Evolutionary conservation across 1,140 invertebrate genomes (phyloP).

Genomic region (Drosophila pseudoobscura): DNA sequence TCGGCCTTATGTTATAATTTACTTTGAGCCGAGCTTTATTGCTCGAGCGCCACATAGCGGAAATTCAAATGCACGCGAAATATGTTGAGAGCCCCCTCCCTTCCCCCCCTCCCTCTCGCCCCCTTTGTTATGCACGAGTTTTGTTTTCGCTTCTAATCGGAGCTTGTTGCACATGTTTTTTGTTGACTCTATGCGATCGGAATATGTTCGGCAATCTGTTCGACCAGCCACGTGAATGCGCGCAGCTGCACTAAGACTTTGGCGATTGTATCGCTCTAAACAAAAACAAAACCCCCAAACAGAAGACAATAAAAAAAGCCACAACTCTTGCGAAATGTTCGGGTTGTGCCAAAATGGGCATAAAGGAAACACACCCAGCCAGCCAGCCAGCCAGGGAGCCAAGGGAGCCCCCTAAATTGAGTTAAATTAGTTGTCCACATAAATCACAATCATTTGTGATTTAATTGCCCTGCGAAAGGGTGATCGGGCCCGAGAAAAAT

Average conservation of each 20-base stretch:
- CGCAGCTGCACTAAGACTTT: constrained; percentile 61
- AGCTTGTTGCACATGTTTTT: constrained; percentile 44
- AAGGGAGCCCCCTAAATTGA: constrained; percentile 36
- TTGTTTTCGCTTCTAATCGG: constrained; percentile 64
- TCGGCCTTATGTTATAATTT: constrained; percentile 76
- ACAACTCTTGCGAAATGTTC: constrained; percentile 63
- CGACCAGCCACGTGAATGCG: constrained; percentile 52
- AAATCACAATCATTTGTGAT: constrained; percentile 38
- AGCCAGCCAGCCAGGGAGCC: neutral
- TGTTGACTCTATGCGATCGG: constrained; percentile 28
- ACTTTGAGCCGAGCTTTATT: constrained; percentile 71
- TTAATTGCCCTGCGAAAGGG: constrained; percentile 31
- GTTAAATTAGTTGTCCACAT: constrained; percentile 49
- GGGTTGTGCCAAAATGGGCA: constrained; percentile 42
- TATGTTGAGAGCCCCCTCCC: constrained; percentile 49
- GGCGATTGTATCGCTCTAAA: constrained; percentile 66
- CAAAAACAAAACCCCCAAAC: constrained; percentile 4
- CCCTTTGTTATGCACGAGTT: constrained; percentile 68
- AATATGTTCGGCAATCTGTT: constrained; percentile 73
- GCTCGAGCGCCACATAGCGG: constrained; percentile 71
- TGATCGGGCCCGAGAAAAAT: neutral
- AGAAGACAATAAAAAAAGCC: constrained; percentile 17
- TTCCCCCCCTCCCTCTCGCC: neutral
- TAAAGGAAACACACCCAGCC: constrained; percentile 55
- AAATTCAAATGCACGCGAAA: constrained; percentile 79